Conservation (phyloP, 2,797 vertebrate species). For the Pipistrellus pygmaeus region DNA sequence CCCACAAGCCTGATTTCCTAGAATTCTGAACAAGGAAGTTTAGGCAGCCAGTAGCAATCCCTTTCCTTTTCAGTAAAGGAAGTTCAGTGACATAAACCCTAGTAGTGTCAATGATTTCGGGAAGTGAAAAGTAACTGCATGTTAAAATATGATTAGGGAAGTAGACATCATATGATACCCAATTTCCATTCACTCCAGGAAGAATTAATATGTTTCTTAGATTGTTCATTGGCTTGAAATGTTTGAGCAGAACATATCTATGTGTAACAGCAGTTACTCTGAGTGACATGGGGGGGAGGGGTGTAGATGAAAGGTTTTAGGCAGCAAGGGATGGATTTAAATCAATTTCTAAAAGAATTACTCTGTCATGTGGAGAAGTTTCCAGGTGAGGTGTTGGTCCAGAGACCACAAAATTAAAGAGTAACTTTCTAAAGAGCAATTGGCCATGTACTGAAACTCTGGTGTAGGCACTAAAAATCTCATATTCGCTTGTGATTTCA, state of each 20-base stretch:
- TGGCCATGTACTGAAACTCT: neutral
- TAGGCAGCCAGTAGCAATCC: neutral
- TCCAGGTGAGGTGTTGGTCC: neutral
- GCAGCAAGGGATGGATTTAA: neutral
- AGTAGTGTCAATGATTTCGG: neutral
- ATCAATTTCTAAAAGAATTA: neutral
- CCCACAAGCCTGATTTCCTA: neutral
- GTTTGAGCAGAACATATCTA: neutral
- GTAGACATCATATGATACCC: neutral
- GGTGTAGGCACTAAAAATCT: neutral
- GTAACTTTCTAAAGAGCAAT: neutral
- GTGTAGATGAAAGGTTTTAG: neutral
- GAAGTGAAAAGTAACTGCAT: conserved; percentile 3
- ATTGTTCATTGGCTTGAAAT: neutral
- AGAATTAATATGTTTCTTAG: neutral
- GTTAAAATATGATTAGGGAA: neutral
- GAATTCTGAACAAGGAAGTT: conserved; percentile 5
- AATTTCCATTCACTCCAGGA: neutral
- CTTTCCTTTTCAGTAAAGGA: neutral
- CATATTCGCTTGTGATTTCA: neutral
- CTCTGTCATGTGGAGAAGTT: neutral
- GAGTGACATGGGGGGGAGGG: neutral
- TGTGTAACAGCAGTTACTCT: neutral
- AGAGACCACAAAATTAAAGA: conserved; percentile 5
- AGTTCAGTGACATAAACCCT: neutral